phyloP scores from a whole-genome alignment of 2,888 invertebrate genomes.

The Eupithecia pulchellata region DNA sequence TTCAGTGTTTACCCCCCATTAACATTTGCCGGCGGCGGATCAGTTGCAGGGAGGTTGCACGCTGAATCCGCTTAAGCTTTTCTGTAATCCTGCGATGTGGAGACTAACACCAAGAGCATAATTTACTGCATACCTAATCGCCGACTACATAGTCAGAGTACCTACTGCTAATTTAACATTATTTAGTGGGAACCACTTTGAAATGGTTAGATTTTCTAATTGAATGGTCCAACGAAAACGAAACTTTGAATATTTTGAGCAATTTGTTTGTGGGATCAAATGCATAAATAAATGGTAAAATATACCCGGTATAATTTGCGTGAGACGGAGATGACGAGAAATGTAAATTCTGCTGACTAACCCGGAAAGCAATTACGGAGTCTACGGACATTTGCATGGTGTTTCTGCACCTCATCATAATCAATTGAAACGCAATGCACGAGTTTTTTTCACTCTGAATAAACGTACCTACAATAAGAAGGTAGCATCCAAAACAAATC shows the following conservation, averaged over 20 bases:
- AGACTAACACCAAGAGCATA: slow-evolving; percentile 47
- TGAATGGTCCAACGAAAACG: slow-evolving; percentile 19
- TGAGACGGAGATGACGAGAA: slow-evolving; percentile 43
- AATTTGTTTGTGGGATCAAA: slow-evolving; percentile 22
- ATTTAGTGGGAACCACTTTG: slow-evolving; percentile 16
- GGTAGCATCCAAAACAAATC: neutral
- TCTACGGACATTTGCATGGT: slow-evolving; percentile 52
- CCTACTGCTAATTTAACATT: slow-evolving; percentile 29
- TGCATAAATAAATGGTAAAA: slow-evolving; percentile 34
- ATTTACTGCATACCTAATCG: slow-evolving; percentile 50
- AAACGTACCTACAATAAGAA: neutral
- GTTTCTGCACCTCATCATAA: slow-evolving; percentile 57
- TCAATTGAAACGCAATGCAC: slow-evolving; percentile 44
- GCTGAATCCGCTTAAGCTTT: slow-evolving; percentile 51
- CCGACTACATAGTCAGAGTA: slow-evolving; percentile 25
- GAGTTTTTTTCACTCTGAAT: neutral
- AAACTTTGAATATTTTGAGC: slow-evolving; percentile 13
- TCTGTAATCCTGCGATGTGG: slow-evolving; percentile 47
- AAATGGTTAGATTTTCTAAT: slow-evolving; percentile 17
- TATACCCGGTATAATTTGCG: slow-evolving; percentile 34
- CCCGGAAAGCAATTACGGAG: slow-evolving; percentile 66
- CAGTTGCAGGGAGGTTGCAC: slow-evolving; percentile 49
- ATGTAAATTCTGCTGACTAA: slow-evolving; percentile 67
- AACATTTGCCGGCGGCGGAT: slow-evolving; percentile 54
- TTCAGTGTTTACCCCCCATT: slow-evolving; percentile 62